Evolutionary conservation across 2,888 invertebrate genomes (phyloP).

Genomic region (Thymelicus lineola): DNA sequence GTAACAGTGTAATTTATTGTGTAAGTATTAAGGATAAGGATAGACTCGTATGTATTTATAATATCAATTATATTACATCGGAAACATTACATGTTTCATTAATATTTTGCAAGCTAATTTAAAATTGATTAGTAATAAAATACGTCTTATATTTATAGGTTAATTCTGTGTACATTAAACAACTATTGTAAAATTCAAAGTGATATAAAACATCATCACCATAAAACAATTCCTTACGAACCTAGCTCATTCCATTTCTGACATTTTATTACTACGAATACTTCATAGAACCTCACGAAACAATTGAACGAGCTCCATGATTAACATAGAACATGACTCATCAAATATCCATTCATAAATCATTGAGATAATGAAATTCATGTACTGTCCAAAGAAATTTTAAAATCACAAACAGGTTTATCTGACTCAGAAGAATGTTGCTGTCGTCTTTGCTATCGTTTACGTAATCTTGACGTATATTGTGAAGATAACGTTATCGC

Average conservation of each 20-base stretch:
- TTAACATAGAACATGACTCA: constrained; percentile 38
- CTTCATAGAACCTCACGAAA: constrained; percentile 13
- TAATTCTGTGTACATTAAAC: no score
- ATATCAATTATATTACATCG: background rate
- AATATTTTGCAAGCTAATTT: no score
- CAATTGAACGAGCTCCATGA: constrained; percentile 28
- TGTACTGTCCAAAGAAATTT: constrained; percentile 27
- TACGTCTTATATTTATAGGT: no score
- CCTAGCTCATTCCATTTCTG: background rate
- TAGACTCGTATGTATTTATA: background rate
- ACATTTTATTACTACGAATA: constrained; percentile 21
- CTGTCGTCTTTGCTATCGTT: constrained; percentile 34
- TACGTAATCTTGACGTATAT: constrained; percentile 35
- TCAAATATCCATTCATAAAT: constrained; percentile 34
- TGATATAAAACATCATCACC: background rate
- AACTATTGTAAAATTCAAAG: background rate
- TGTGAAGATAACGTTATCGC: constrained; percentile 28
- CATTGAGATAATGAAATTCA: constrained; percentile 33
- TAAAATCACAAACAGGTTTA: constrained; percentile 38
- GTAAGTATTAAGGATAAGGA: no score
- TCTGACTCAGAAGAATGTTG: constrained; percentile 32
- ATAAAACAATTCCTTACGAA: background rate
- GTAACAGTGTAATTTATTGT: background rate
- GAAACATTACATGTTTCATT: no score
- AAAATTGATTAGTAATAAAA: no score